Base-by-base conservation (phyloP, 92 coral and sea anemone genomes). In the Phenganax subtilis region DNA sequence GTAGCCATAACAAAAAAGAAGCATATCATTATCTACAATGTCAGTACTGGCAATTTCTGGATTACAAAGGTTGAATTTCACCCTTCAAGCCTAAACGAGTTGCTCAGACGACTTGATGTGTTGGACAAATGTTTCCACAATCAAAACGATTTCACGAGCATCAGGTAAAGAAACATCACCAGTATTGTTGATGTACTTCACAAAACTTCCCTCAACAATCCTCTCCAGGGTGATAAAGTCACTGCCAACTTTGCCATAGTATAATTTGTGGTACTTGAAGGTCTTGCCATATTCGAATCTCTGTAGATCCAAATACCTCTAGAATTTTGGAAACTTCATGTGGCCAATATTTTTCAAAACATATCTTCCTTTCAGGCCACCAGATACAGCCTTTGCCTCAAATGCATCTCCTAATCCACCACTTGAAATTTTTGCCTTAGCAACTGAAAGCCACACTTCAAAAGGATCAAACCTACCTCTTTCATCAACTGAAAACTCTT, bases 161-260 rank as follows among this genome's bases (percentile, higher is more conserved):
- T 83, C 61, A 10, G 71, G 74, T 37, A 71, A 10, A 52, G 73
- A 79, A 77, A 86, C 82, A 25, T 79, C 84, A 60, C 87, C 89
- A 63, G 91, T 86, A 61, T 89, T 89, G 75, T 89, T 86, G 55
- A 86, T 87, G 87, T 86, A 80, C 81, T 89, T 89, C 76, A 70
- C 37, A 67, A 85, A 85, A n/a, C 51, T 56, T 52, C 85, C 89
- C 29, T 86, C 87, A 73, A 86, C 55, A 55, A 79, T 86, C 25
- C 37, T 74, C 74, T 89, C 88, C 16, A 86, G 71, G 31, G 92
- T 84, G 55, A 84, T 88, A 55, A 55, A 86, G 65, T 89, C 92
- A 61, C 81, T 83, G 51, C 85, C 77, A 0, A 89, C 86, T 67
- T 77, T 62, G 55, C 88, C 90, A 74, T 84, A 84, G 82, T 80